phyloP scores from a whole-genome alignment of 2,888 invertebrate species.

The Uropetala carovei region DNA sequence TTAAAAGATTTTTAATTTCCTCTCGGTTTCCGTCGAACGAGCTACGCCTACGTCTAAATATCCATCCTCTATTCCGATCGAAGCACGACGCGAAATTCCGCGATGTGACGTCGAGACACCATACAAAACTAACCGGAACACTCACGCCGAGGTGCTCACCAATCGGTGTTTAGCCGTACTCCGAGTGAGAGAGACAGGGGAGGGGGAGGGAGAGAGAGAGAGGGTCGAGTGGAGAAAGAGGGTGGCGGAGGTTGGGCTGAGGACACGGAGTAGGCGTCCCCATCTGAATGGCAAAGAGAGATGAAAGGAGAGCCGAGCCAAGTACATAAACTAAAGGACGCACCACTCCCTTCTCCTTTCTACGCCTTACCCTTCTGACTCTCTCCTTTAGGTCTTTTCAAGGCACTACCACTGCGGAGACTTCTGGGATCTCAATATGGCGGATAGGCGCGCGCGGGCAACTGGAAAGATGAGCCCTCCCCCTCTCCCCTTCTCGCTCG shows the following conservation, averaged over 20 bases:
- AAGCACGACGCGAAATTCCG: no score
- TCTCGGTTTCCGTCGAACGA: no score
- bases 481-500: background rate
- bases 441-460: slow-evolving; percentile 16
- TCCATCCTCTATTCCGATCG: no score
- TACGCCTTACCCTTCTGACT: background rate
- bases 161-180: no score
- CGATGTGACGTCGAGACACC: no score
- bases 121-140: no score
- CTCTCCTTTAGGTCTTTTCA: background rate
- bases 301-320: background rate
- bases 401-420: background rate
- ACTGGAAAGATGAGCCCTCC: background rate
- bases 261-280: no score
- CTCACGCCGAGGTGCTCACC: no score
- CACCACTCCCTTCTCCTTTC: background rate
- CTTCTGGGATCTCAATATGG: slow-evolving; percentile 29
- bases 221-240: background rate
- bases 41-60: no score
- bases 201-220: background rate
- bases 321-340: background rate
- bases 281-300: background rate
- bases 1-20: no score
- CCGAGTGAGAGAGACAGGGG: no score
- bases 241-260: background rate